phyloP scores from a whole-genome alignment of 2,797 vertebrate species.

The Borostomias antarcticus region DNA sequence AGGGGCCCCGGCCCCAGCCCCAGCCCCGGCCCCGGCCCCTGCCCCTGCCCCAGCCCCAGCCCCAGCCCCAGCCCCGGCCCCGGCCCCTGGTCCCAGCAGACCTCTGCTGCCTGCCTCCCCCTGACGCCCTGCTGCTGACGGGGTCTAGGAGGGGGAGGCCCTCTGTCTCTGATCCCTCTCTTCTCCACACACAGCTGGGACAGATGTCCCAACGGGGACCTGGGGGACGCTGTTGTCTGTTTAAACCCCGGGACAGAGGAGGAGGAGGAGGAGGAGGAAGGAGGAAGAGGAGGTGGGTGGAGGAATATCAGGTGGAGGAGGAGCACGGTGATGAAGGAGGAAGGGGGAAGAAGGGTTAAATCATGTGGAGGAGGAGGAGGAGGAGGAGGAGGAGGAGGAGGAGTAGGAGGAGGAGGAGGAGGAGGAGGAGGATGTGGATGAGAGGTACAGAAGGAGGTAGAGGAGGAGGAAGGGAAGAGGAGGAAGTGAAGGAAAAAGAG shows the following conservation, averaged over 20 bases:
- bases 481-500: constrained; percentile 9
- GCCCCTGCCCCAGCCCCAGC: constrained; percentile 9
- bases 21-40: constrained; percentile 11
- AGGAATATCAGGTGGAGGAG: not conserved
- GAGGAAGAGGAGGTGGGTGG: constrained; percentile 26
- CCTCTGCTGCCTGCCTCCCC: constrained; percentile 33
- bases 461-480: constrained; percentile 15
- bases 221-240: constrained; percentile 46
- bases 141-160: constrained; percentile 20
- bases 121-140: constrained; percentile 41
- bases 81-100: too few species aligned
- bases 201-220: constrained; percentile 59
- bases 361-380: constrained; percentile 21
- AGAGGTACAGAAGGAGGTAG: not conserved
- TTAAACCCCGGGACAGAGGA: constrained; percentile 44
- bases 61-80: not conserved
- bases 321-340: not conserved
- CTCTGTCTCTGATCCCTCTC: constrained; percentile 26
- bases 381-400: constrained; percentile 6
- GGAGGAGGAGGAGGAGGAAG: constrained; percentile 30
- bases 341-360: too few species aligned
- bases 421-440: constrained; percentile 7
- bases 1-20: constrained; percentile 18
- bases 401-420: constrained; percentile 7
- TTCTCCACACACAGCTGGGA: constrained; percentile 59